Conservation (phyloP, 2,113 vertebrate species). For the Hypocryptadius cinnamomeus region DNA sequence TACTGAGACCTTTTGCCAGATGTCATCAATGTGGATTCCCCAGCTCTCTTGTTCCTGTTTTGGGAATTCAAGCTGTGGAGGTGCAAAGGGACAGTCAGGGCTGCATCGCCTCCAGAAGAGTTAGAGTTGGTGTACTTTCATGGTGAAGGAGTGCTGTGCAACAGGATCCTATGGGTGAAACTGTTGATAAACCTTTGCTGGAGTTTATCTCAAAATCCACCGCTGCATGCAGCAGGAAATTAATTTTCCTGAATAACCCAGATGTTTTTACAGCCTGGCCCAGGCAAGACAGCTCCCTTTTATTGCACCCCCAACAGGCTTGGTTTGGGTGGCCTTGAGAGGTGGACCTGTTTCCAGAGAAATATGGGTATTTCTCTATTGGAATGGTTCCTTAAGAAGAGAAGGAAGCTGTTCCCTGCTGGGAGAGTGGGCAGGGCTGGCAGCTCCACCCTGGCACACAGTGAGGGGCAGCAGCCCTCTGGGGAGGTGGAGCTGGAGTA, state of each 20-base stretch:
- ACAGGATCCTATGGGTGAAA: neutral
- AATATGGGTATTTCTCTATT: rapidly evolving
- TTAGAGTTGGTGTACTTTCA: neutral
- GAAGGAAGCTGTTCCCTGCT: neutral
- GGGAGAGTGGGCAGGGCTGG: neutral
- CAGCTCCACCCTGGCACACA: neutral
- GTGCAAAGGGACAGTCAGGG: neutral
- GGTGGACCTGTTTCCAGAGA: neutral
- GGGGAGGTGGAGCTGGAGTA: neutral
- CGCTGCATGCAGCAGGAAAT: neutral
- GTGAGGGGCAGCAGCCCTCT: neutral
- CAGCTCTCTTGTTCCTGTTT: neutral
- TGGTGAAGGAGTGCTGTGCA: neutral
- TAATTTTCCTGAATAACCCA: neutral
- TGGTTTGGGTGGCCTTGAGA: neutral
- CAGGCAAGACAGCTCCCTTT: neutral
- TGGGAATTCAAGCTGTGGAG: neutral
- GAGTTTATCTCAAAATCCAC: neutral
- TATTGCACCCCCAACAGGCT: neutral
- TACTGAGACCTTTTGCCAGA: neutral
- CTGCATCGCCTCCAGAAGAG: neutral
- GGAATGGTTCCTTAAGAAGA: neutral
- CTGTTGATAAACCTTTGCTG: neutral
- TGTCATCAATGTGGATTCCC: neutral
- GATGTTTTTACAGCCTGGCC: neutral